phyloP scores from a whole-genome alignment of 2,888 invertebrate genomes.

The Portevinia maculata region DNA sequence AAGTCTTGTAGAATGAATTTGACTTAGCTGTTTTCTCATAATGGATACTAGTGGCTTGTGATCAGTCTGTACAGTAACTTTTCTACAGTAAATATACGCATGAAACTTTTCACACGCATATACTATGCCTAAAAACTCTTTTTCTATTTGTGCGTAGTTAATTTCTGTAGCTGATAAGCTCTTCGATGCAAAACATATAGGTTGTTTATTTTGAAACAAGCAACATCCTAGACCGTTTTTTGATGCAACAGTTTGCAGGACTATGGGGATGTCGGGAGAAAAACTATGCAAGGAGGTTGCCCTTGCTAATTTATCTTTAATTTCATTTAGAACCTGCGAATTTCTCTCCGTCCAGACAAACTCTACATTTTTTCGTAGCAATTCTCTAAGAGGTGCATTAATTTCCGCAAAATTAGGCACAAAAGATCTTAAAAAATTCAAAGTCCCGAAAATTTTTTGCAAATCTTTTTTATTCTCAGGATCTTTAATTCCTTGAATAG shows the following conservation, averaged over 20 bases:
- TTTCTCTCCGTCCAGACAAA: too few relatives aligned
- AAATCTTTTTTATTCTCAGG: too few relatives aligned
- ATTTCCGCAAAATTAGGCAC: too few relatives aligned
- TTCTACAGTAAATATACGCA: conserved; percentile 11
- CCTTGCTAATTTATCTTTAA: too few relatives aligned
- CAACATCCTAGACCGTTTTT: too few relatives aligned
- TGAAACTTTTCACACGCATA: conserved; percentile 45
- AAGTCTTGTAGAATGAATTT: too few relatives aligned
- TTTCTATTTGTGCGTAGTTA: conserved; percentile 68
- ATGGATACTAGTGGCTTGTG: conserved; percentile 49
- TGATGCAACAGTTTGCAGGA: conserved; percentile 26
- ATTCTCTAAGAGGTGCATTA: too few relatives aligned
- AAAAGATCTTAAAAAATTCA: background rate
- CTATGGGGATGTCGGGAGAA: conserved; percentile 23
- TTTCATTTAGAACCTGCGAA: too few relatives aligned
- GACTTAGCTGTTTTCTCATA: too few relatives aligned
- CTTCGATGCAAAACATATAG: conserved; percentile 75
- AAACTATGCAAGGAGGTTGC: conserved; percentile 44
- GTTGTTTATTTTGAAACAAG: conserved; percentile 12
- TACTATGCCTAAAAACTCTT: conserved; percentile 24
- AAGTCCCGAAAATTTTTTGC: too few relatives aligned
- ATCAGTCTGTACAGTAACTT: conserved; percentile 14
- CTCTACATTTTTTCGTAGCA: too few relatives aligned
- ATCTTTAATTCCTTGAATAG: too few relatives aligned
- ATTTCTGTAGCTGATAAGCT: conserved; percentile 75